Evolutionary conservation across 1,140 invertebrate species (phyloP).

Genomic region (Bombus balteatus): DNA sequence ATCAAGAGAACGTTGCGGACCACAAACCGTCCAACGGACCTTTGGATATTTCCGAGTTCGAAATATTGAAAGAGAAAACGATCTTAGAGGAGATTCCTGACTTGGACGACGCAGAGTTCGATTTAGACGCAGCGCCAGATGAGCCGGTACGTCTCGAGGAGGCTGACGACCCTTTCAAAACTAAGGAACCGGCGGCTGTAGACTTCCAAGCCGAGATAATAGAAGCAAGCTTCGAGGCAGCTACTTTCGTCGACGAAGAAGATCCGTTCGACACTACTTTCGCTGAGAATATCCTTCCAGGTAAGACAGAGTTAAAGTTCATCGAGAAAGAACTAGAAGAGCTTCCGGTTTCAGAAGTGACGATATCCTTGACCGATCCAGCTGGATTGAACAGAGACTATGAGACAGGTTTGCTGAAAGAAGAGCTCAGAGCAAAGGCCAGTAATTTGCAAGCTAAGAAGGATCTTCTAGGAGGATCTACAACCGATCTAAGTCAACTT

Average conservation of each 20-base stretch:
- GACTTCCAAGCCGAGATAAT: constrained; percentile 75
- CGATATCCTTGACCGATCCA: constrained; percentile 78
- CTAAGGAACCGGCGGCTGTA: constrained; percentile 71
- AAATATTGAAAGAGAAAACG: constrained; percentile 78
- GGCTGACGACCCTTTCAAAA: constrained; percentile 76
- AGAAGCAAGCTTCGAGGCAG: constrained; percentile 79
- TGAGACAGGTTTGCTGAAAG: constrained; percentile 75
- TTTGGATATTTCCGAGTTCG: constrained; percentile 78
- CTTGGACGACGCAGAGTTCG: constrained; percentile 81
- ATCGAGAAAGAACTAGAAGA: constrained; percentile 85
- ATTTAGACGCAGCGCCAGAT: constrained; percentile 69
- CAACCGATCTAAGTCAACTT: constrained; percentile 88
- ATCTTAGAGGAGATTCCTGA: constrained; percentile 79
- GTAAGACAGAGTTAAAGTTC: constrained; percentile 85
- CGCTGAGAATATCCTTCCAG: constrained; percentile 89
- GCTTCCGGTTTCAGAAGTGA: constrained; percentile 75
- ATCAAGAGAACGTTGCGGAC: constrained; percentile 47
- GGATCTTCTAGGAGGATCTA: constrained; percentile 89
- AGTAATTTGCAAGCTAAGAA: constrained; percentile 62
- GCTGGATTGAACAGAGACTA: constrained; percentile 83
- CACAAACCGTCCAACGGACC: constrained; percentile 56
- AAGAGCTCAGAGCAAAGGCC: neutral
- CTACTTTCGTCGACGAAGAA: constrained; percentile 81
- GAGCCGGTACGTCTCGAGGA: constrained; percentile 70
- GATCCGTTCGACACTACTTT: constrained; percentile 95